Base-by-base conservation (phyloP, 92 coral and sea anemone genomes). In the Porites divaricata region DNA sequence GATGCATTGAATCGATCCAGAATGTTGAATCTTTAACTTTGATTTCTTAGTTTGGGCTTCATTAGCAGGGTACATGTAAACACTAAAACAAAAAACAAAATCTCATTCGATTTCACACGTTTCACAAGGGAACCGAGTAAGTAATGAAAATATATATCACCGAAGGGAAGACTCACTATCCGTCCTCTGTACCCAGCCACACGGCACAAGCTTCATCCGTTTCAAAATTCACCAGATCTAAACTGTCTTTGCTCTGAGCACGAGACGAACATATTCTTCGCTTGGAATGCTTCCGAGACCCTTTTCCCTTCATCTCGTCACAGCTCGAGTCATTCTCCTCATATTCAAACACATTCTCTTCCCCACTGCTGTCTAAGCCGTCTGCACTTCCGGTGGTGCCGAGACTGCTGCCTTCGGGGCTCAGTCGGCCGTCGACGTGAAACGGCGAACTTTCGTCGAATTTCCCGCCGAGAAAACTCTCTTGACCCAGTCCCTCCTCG, bases 111-210 rank as follows among this genome's bases (percentile, higher is more conserved):
- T 1, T 8, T 49, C 16, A 56, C 57, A 4, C 25, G 16, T 25
- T 1, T 9, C 8, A 20, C 12, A 14, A 0, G 1, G 51, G n/a
- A n/a, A n/a, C n/a, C 24, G 41, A 28, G 6, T 5, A 35, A 35
- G 45, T 35, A 35, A 35, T 35, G 4, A 35, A 35, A 35, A 35
- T 35, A 35, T 4, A 35, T 35, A 35, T 35, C 45, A 35, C 4
- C 5, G 45, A 35, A 35, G 45, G 45, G 4, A 79, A 62, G 48
- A 85, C 93, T 54, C 74, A 97, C 99, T 96, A 92, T 89, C 99
- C 99, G 79, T 97, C 99, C 67, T 97, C 99, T 11, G 99, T 92
- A 2, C 99, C 98, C 66, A 97, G 82, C 99, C 99, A 97, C 3
- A 97, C 97, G 14, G 97, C 88, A 12, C 98, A 93, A 52, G 93